phyloP scores from a whole-genome alignment of 1,140 invertebrate genomes.

The Nylanderia fulva region DNA sequence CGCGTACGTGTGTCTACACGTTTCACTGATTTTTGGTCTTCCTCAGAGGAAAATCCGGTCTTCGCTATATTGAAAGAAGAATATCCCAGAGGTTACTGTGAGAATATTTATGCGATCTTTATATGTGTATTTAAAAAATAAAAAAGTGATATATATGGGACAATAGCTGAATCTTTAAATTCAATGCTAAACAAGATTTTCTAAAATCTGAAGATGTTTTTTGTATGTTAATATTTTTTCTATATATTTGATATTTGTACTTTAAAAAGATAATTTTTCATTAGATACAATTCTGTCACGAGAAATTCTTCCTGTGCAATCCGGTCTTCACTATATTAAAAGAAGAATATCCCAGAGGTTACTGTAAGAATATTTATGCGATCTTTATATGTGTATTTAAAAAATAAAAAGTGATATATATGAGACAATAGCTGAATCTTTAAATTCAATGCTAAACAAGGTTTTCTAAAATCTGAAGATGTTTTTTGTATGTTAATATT shows the following conservation, averaged over 20 bases:
- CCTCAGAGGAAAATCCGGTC: background rate
- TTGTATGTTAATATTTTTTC: too few species aligned
- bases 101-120: background rate
- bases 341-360: background rate
- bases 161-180: background rate
- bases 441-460: too few species aligned
- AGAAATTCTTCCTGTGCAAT: background rate
- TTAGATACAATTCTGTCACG: background rate
- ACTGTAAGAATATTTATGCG: background rate
- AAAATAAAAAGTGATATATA: background rate
- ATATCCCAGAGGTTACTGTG: background rate
- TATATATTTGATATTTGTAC: background rate
- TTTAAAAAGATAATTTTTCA: background rate
- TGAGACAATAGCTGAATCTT: background rate
- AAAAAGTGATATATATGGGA: background rate
- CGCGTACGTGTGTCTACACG: background rate
- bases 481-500: background rate
- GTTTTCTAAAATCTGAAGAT: too few species aligned
- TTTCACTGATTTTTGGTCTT: constrained; percentile 12
- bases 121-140: background rate
- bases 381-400: background rate
- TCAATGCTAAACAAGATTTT: too few species aligned
- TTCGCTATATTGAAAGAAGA: background rate
- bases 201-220: background rate
- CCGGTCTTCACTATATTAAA: too few species aligned